These are phyloP conservation scores for Tipula helvola DNA, from an alignment of 2,888 invertebrate genomes.

Conservation along the genomic window DNA sequence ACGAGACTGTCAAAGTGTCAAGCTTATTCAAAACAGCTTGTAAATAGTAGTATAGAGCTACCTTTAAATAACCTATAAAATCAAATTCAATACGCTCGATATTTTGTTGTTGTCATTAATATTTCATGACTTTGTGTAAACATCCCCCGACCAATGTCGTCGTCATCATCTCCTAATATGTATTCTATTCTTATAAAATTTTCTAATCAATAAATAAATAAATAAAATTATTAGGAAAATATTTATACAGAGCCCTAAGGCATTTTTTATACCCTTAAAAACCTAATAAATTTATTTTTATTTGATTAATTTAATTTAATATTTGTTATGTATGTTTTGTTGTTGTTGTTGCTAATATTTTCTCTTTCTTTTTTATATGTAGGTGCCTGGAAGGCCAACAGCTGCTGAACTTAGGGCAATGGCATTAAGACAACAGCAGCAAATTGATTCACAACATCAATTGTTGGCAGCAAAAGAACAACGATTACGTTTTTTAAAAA, in stretches of 20 bases:
- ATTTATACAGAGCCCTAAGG: background rate
- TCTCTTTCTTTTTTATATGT: constrained; percentile 24
- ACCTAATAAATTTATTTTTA: constrained; percentile 4
- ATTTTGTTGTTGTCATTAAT: background rate
- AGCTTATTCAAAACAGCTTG: too few species aligned
- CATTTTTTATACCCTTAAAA: background rate
- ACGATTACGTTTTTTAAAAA: constrained; percentile 84
- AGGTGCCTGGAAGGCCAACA: constrained; percentile 88
- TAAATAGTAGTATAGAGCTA: too few species aligned
- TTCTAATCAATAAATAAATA: background rate
- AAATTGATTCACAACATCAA: constrained; percentile 89
- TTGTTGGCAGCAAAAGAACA: constrained; percentile 87
- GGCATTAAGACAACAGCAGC: constrained; percentile 95
- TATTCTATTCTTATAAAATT: background rate
- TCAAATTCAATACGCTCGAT: background rate
- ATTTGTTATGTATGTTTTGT: background rate
- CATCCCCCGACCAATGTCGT: background rate
- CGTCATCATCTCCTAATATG: background rate
- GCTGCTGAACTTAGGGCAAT: constrained; percentile 95
- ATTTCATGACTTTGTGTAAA: background rate
- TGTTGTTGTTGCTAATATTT: background rate
- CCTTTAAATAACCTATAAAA: too few species aligned
- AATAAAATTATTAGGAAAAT: background rate
- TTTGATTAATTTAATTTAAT: background rate
- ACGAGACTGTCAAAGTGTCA: too few species aligned